Conservation (phyloP, 2,888 invertebrate genomes). For the Epinotia ramella region DNA sequence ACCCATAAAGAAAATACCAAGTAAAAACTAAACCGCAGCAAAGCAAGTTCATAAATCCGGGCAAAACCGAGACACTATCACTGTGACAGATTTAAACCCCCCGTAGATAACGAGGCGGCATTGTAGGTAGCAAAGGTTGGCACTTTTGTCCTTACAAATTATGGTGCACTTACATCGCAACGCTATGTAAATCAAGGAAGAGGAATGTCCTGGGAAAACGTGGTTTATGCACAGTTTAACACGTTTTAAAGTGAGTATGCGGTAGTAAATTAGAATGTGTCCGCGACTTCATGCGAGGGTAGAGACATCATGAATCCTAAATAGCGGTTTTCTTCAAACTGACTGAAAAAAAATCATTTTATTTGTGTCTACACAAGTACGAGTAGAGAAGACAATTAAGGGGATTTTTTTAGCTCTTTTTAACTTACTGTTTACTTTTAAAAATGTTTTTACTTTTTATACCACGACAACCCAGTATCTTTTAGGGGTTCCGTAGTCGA, state of each 20-base stretch:
- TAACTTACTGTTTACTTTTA: no score
- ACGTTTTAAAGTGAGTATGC: conserved; percentile 12
- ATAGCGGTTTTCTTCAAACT: no score
- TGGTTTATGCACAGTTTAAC: conserved; percentile 30
- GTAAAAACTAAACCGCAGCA: conserved; percentile 37
- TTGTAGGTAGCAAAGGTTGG: conserved; percentile 43
- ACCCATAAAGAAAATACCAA: conserved; percentile 14
- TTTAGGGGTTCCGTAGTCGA: background rate
- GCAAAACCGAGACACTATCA: conserved; percentile 42
- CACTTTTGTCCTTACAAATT: conserved; percentile 46
- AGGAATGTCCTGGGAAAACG: conserved; percentile 24
- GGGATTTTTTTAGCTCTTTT: no score
- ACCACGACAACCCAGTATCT: no score
- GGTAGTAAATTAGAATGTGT: background rate
- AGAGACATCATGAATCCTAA: background rate
- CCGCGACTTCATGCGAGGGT: background rate
- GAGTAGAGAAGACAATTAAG: no score
- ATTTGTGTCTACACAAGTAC: no score
- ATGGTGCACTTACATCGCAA: conserved; percentile 39
- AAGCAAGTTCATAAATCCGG: conserved; percentile 41
- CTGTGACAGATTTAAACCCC: conserved; percentile 42
- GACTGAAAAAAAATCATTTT: no score
- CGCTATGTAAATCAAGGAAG: conserved; percentile 41
- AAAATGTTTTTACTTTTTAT: no score
- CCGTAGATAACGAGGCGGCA: conserved; percentile 44